Base-by-base conservation (phyloP, 2,113 vertebrate species). In the Monopterus albus region DNA sequence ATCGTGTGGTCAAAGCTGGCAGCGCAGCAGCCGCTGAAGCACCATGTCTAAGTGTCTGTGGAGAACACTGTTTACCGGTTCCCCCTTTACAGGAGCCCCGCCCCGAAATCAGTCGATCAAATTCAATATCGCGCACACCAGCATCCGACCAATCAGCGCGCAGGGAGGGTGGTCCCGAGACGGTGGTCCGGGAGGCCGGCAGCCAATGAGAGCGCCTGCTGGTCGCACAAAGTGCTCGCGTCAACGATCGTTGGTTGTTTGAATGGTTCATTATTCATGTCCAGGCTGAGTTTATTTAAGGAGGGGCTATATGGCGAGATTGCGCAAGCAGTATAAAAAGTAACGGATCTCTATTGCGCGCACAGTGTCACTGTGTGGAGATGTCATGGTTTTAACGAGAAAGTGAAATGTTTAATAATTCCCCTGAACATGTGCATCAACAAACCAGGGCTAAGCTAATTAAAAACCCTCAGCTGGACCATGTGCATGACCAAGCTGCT, bases 81-180 rank as follows among this genome's bases (percentile, higher is more conserved):
- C 85, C 64, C 72, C 87, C 83, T 92, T 93, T 91, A 92, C 61
- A 70, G 13, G 13, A 75, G 77, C 84, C 47, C 90, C 93, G 91
- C 93, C 92, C 84, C 40, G 80, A 94, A 94, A 94, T 94, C 93
- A 93, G 93, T 93, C 93, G 93, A 94, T 94, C 89, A 93, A 91
- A 88, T 92, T 92, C 88, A 72, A 66, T 85, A 89, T 90, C 88
- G 36, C 68, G 77, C 90, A 85, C 88, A 33, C 50, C 66, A 39
- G 57, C 21, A 12, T 58, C 76, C 1, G 50, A 61, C 93, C 92
- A 94, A 93, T 94, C 92, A 78, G 28, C 14, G 14, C 5, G 5
- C 39, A 1, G 18, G 58, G 78, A n/a, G 85, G 76, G 85, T 55
- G 82, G 89, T 84, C 84, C 87, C 56, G 42, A 72, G 69, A 81